Base-by-base conservation (phyloP, 1,140 invertebrate genomes). In the Triops cancriformis region DNA sequence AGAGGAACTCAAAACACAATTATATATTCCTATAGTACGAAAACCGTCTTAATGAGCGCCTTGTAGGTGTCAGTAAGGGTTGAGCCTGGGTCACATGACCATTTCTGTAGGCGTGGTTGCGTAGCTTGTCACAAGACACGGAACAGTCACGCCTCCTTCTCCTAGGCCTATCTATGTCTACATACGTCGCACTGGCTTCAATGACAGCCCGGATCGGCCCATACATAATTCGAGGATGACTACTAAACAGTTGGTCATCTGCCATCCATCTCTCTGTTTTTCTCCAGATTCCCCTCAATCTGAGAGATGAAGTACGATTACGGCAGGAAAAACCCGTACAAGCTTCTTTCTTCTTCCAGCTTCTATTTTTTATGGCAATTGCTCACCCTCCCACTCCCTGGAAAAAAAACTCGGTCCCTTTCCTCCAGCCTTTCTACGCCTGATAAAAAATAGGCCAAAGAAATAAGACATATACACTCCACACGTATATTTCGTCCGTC, bases 191-290 rank as follows among this genome's bases (percentile, higher is more conserved):
- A 18, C 14, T 18, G 14, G 51, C 51, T n/a, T n/a, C 10, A 18
- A 64, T 37, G 51, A 64, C 51, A 64, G 51, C 51, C 23, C 51
- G 10, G 18, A 23, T 64, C 51, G 14, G 5, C 51, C 23, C 51
- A 23, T 37, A 23, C 51, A 64, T 64, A 64, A 64, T 64, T 64
- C 51, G 11, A 64, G 51, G 51, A 64, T 64, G 51, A 64, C 51
- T 64, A 64, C 51, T 64, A 64, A 64, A 64, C 51, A 64, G 51
- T 64, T 64, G 51, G 14, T 64, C 51, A 64, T 64, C 51, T 64
- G 51, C 51, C 14, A 64, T 64, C 51, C 51, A 64, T 64, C 51
- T 64, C 51, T 64, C 51, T 64, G 18, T 18, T 64, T 64, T 23
- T 64, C 51, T 64, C 51, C 51, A 64, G 51, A 64, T 64, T 64